Evolutionary conservation across 2,113 vertebrate species (phyloP).

Genomic region (Thunnus thynnus): DNA sequence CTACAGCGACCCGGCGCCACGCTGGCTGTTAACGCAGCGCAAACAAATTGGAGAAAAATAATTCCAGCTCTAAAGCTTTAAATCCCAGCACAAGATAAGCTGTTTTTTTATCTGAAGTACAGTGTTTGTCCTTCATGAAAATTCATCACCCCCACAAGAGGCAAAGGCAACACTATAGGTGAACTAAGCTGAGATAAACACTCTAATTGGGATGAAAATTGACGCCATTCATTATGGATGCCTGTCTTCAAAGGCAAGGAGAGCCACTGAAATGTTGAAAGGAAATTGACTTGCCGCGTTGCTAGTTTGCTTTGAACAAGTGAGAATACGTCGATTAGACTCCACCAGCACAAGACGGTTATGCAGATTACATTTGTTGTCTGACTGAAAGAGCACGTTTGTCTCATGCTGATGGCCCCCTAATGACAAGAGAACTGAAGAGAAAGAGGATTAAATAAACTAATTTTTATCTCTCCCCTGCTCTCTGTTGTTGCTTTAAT

Average conservation of each 20-base stretch:
- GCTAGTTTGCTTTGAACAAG: constrained; percentile 73
- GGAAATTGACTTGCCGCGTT: constrained; percentile 77
- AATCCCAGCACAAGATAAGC: constrained; percentile 77
- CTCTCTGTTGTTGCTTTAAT: constrained; percentile 62
- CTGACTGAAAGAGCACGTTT: constrained; percentile 56
- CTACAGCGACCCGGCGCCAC: constrained; percentile 20
- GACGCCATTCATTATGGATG: constrained; percentile 80
- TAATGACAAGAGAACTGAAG: constrained; percentile 51
- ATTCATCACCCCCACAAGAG: constrained; percentile 78
- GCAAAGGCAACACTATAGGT: constrained; percentile 80
- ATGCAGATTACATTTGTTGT: constrained; percentile 74
- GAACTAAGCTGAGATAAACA: constrained; percentile 83
- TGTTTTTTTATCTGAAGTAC: constrained; percentile 77
- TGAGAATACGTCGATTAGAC: constrained; percentile 71
- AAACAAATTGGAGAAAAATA: constrained; percentile 78
- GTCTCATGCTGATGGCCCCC: constrained; percentile 60
- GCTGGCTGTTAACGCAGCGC: constrained; percentile 71
- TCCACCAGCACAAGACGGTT: constrained; percentile 57
- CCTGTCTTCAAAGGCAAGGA: constrained; percentile 79
- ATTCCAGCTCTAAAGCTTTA: constrained; percentile 77
- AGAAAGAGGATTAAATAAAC: constrained; percentile 60
- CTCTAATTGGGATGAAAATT: constrained; percentile 85
- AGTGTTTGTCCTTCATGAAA: constrained; percentile 84
- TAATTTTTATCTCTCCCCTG: constrained; percentile 35
- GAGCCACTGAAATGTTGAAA: constrained; percentile 77